Conservation (phyloP, 2,888 invertebrate genomes). For the Stictocephala bisonia region DNA sequence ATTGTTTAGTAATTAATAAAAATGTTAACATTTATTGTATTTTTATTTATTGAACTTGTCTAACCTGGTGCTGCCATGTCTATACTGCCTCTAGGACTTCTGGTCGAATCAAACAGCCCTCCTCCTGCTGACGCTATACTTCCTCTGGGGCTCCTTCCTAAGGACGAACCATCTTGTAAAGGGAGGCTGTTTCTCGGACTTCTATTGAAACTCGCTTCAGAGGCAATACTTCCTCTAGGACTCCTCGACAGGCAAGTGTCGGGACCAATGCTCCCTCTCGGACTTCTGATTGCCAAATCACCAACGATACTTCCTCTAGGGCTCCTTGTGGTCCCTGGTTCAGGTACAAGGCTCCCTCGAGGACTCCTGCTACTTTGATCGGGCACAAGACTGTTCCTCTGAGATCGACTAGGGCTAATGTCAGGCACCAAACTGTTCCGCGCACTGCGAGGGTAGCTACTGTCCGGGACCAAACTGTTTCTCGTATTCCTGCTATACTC, state of each 20-base stretch:
- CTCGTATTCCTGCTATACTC: slow-evolving; percentile 64
- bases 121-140: slow-evolving; percentile 68
- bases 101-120: slow-evolving; percentile 52
- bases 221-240: slow-evolving; percentile 65
- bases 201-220: slow-evolving; percentile 64
- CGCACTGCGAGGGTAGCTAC: slow-evolving; percentile 65
- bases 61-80: slow-evolving; percentile 66
- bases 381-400: slow-evolving; percentile 68
- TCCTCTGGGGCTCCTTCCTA: slow-evolving; percentile 71
- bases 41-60: background rate
- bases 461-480: slow-evolving; percentile 67
- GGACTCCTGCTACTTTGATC: slow-evolving; percentile 69
- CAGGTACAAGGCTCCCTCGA: slow-evolving; percentile 65
- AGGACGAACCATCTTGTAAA: slow-evolving; percentile 64
- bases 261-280: slow-evolving; percentile 67
- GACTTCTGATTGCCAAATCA: slow-evolving; percentile 64
- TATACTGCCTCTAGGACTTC: slow-evolving; percentile 69
- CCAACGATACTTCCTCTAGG: slow-evolving; percentile 64
- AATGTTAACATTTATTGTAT: too few species aligned
- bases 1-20: too few species aligned
- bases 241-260: slow-evolving; percentile 67
- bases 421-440: slow-evolving; percentile 67
- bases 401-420: slow-evolving; percentile 66
- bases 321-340: slow-evolving; percentile 66
- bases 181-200: slow-evolving; percentile 65